Percentiles rank a stretch among this genome's conserved stretches.
phyloP scores from a whole-genome alignment of 2,888 invertebrate genomes.

The Synergus umbraculus region DNA sequence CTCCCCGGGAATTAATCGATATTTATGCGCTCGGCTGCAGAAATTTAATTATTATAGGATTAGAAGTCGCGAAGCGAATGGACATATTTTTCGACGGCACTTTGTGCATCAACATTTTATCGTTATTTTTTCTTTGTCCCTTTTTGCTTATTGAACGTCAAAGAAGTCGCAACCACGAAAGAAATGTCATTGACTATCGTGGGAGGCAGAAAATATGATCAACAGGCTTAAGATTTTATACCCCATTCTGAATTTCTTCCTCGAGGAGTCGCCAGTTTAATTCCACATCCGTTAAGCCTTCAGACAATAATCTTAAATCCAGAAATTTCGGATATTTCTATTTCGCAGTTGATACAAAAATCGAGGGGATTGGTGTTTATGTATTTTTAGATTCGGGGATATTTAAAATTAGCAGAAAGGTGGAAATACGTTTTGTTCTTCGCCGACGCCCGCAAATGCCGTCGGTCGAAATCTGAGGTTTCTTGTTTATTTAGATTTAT shows the following conservation, averaged over 20 bases:
- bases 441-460: conserved; percentile 28
- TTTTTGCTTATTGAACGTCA: neutral
- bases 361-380: neutral
- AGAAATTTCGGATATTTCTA: conserved; percentile 1
- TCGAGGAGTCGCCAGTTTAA: neutral
- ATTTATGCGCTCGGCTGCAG: conserved; percentile 20
- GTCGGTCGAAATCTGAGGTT: conserved; percentile 6
- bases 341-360: neutral
- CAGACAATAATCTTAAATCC: neutral
- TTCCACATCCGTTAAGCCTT: conserved; percentile 4
- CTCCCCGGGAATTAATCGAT: neutral
- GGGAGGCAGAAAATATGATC: conserved; percentile 22
- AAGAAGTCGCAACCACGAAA: conserved; percentile 12
- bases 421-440: conserved; percentile 1
- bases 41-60: neutral
- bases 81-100: neutral
- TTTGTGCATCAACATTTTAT: neutral
- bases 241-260: neutral
- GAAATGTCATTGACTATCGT: neutral
- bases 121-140: neutral
- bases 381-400: conserved; percentile 2
- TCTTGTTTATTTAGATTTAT: neutral
- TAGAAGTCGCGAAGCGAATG: conserved; percentile 7
- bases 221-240: conserved; percentile 17
- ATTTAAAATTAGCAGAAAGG: conserved; percentile 3